phyloP scores from a whole-genome alignment of 1,140 invertebrate species.

The Drosophila watanabei region DNA sequence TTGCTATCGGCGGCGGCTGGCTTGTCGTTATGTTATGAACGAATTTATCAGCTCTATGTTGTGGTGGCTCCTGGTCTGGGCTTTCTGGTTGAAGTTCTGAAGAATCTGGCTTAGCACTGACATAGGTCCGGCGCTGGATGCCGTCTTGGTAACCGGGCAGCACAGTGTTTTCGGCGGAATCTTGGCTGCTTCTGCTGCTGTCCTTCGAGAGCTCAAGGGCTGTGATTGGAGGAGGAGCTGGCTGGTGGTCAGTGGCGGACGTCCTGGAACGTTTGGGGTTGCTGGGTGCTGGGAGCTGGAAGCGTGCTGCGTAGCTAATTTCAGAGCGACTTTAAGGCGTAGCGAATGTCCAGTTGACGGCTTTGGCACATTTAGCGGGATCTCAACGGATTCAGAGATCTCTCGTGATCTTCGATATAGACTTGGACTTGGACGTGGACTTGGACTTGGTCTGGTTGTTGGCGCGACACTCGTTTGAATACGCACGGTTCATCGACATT shows the following conservation, averaged over 20 bases:
- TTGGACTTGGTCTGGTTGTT: slow-evolving; percentile 40
- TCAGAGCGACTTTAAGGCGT: slow-evolving; percentile 39
- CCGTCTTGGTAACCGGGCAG: slow-evolving; percentile 76
- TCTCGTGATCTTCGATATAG: slow-evolving; percentile 18
- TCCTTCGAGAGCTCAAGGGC: neutral
- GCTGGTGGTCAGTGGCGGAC: neutral
- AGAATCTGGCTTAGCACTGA: slow-evolving; percentile 80
- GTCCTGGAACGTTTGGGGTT: slow-evolving; percentile 11
- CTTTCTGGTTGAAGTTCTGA: slow-evolving; percentile 81
- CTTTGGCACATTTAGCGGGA: slow-evolving; percentile 60
- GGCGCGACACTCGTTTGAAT: slow-evolving; percentile 67
- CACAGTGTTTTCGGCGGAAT: slow-evolving; percentile 71
- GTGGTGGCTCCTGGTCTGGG: slow-evolving; percentile 69
- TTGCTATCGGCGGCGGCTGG: slow-evolving; percentile 30
- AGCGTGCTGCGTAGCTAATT: neutral
- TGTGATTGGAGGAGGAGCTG: neutral
- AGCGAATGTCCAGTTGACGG: slow-evolving; percentile 67
- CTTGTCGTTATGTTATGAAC: slow-evolving; percentile 81
- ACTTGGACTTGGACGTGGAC: neutral
- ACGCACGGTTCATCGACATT: slow-evolving; percentile 82
- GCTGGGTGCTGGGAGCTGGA: slow-evolving; percentile 2
- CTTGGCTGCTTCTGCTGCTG: slow-evolving; percentile 54
- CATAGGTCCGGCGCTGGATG: slow-evolving; percentile 78
- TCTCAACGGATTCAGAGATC: slow-evolving; percentile 15
- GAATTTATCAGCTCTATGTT: slow-evolving; percentile 84